Evolutionary conservation across 2,113 vertebrate species (phyloP).

Genomic region (Echinops telfairi): DNA sequence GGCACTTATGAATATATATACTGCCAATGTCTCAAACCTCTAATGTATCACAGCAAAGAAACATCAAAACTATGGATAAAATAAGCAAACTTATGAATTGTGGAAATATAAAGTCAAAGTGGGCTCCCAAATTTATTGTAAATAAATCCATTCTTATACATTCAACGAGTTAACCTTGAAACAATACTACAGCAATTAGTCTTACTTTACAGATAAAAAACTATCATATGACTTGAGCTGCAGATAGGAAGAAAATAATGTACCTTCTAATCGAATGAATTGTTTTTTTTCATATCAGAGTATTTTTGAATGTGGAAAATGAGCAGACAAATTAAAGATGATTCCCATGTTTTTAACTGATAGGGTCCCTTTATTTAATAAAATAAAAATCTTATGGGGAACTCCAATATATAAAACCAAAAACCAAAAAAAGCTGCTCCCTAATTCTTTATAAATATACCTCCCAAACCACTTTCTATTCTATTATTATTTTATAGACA

Average conservation of each 20-base stretch:
- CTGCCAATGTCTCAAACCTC: not conserved
- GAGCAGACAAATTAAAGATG: not conserved
- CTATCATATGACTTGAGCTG: not conserved
- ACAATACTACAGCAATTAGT: not conserved
- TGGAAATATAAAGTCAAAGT: not conserved
- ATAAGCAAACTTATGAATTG: not conserved
- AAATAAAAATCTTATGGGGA: not conserved
- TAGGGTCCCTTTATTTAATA: not conserved
- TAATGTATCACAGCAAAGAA: not conserved
- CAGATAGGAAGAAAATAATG: not conserved
- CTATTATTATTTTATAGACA: not conserved
- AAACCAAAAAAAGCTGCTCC: not conserved
- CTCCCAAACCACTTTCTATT: not conserved
- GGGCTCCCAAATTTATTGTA: not conserved
- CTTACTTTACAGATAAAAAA: not conserved
- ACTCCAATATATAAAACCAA: not conserved
- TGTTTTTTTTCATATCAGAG: not conserved
- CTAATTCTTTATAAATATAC: not conserved
- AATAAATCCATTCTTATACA: not conserved
- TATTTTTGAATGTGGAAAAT: not conserved
- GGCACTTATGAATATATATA: not conserved
- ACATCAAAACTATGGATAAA: constrained; percentile 45
- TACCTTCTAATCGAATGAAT: not conserved
- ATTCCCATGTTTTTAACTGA: not conserved
- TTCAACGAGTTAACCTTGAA: not conserved